These are phyloP conservation scores for Neodiprion lecontei DNA, from an alignment of 1,140 invertebrate species.

Conservation along the genomic window DNA sequence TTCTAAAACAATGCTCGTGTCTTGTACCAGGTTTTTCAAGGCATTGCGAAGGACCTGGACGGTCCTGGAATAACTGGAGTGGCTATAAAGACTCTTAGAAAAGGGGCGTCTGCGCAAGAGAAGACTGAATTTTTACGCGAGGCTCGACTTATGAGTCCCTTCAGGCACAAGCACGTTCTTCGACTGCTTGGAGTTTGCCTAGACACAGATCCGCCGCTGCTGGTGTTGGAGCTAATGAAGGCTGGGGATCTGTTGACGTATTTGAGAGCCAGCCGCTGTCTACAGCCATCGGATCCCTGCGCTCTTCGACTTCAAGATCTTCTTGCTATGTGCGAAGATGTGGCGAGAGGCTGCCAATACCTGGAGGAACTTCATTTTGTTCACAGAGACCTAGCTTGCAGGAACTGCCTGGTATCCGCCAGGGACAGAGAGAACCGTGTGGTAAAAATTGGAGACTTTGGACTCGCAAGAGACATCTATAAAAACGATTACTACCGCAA, in stretches of 20 bases:
- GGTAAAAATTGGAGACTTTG: slow-evolving; percentile 97
- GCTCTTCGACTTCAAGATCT: slow-evolving; percentile 82
- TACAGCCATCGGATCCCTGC: slow-evolving; percentile 55
- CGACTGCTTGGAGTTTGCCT: slow-evolving; percentile 92
- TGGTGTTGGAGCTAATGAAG: slow-evolving; percentile 97
- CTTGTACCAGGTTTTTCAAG: slow-evolving; percentile 78
- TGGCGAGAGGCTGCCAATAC: slow-evolving; percentile 91
- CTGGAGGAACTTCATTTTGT: slow-evolving; percentile 95
- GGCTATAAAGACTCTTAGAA: slow-evolving; percentile 80
- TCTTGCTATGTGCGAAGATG: slow-evolving; percentile 91
- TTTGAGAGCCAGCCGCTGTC: slow-evolving; percentile 77
- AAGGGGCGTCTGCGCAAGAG: slow-evolving; percentile 90
- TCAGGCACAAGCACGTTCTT: slow-evolving; percentile 95
- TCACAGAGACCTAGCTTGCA: slow-evolving; percentile 92
- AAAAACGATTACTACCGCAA: slow-evolving; percentile 97
- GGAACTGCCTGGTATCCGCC: slow-evolving; percentile 90
- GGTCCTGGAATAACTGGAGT: slow-evolving; percentile 56
- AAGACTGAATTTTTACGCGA: slow-evolving; percentile 96
- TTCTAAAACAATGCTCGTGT: slow-evolving; percentile 5
- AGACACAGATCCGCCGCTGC: slow-evolving; percentile 90
- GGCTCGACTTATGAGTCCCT: slow-evolving; percentile 96
- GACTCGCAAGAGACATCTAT: slow-evolving; percentile 92
- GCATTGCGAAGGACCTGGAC: slow-evolving; percentile 73
- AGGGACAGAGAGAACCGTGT: slow-evolving; percentile 73
- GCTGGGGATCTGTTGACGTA: slow-evolving; percentile 93